Evolutionary conservation across 2,888 invertebrate genomes (phyloP), one percentile per base, ranked within the genome.

Genomic region (Eupithecia exiguata): DNA sequence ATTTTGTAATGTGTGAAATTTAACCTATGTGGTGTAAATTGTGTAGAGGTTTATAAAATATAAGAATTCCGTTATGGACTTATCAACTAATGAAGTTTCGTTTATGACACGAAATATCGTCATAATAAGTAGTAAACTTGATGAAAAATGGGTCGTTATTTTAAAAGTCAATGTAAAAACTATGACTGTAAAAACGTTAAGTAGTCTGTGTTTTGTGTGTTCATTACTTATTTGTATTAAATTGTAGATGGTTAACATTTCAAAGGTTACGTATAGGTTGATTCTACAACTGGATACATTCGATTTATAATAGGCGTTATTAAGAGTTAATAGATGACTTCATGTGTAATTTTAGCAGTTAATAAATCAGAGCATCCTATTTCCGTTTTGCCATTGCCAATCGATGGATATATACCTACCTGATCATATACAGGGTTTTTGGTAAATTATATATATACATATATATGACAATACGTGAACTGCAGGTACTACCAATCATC

Each of bases 131-230:
- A 53, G n/a, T 30, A 30, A 58, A 58, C 12, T 25, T 58, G 5
- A 25, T 58, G 1, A 58, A 58, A 58, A 9, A 25, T 5, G 21
- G 49, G 9, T n/a, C 1, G n/a, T 21, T 53, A 21, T 10, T 53
- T 53, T 21, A 53, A 10, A 53, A 53, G 53, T 12, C 53, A 21
- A 21, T 53, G 21, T 21, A 53, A 53, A 21, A 35, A 62, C 58
- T 58, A 58, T 58, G 53, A 53, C 21, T 65, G 66, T 66, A 66
- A 40, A 66, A 66, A 66, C 66, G 66, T 66, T 66, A 1, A 14
- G 38, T 66, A 66, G 66, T 25, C 38, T 25, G 66, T 66, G 66
- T 38, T 68, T 49, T 25, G 68, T 68, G 66, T 40, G 38, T 21
- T 66, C 12, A 21, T 10, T 25, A 30, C 16, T 21, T 7, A 58